Conservation (phyloP, 2,113 vertebrate genomes). For the Stegostoma tigrinum region DNA sequence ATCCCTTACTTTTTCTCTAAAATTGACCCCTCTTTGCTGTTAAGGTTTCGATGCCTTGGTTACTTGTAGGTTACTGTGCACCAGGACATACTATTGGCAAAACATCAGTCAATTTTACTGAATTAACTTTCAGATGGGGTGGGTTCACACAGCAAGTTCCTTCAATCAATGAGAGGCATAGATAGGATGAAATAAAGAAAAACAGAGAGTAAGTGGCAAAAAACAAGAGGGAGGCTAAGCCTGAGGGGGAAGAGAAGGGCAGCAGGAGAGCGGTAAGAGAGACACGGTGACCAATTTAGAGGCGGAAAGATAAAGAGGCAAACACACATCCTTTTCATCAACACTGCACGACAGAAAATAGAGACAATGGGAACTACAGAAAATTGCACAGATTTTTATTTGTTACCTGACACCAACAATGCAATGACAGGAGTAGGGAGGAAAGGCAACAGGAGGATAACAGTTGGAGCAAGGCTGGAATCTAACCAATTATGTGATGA, state of each 20-base stretch:
- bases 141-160: background rate
- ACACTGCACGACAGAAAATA: too few relatives aligned
- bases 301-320: too few relatives aligned
- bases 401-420: background rate
- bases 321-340: too few relatives aligned
- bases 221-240: background rate
- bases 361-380: too few relatives aligned
- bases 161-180: background rate
- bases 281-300: too few relatives aligned
- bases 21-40: too few relatives aligned
- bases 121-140: background rate
- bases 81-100: background rate
- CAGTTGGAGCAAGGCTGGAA: background rate
- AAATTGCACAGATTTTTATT: too few relatives aligned
- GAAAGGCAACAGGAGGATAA: background rate
- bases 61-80: background rate
- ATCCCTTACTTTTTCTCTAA: too few relatives aligned
- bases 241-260: too few relatives aligned
- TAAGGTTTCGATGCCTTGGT: background rate
- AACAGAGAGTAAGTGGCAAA: too few relatives aligned
- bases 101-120: background rate
- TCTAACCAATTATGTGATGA: background rate
- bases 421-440: background rate
- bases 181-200: background rate
- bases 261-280: too few relatives aligned